Conservation (phyloP, 2,797 vertebrate genomes). For the Myoxocephalus aenaeus region DNA sequence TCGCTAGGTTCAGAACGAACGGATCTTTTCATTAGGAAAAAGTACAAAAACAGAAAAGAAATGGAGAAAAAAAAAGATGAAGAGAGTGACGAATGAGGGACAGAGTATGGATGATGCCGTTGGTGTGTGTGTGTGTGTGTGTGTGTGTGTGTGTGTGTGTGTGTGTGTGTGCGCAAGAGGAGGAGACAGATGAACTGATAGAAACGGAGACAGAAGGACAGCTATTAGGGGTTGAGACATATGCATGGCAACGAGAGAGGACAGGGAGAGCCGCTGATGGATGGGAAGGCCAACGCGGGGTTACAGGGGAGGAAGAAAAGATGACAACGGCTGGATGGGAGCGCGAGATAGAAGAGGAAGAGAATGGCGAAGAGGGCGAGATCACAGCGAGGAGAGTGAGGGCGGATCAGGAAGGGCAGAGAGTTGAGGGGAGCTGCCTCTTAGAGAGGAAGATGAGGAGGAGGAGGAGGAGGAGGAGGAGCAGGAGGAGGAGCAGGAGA, state of each 20-base stretch:
- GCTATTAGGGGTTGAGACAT: conserved; percentile 78
- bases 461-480: conserved; percentile 45
- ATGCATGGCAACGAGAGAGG: conserved; percentile 69
- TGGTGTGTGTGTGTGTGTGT: conserved; percentile 23
- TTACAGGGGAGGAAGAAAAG: conserved; percentile 59
- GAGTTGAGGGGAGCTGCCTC: conserved; percentile 41
- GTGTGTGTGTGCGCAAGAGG: conserved; percentile 23
- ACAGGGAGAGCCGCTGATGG: conserved; percentile 76
- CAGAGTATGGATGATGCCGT: conserved; percentile 28
- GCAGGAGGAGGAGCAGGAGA: conserved; percentile 38
- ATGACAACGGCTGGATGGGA: conserved; percentile 58
- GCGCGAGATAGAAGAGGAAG: conserved; percentile 43
- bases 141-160: conserved; percentile 19
- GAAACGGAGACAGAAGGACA: conserved; percentile 66
- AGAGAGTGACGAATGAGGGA: conserved; percentile 52
- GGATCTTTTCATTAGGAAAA: conserved; percentile 72
- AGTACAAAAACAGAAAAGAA: conserved; percentile 59
- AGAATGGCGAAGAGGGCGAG: conserved; percentile 43
- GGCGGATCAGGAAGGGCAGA: conserved; percentile 18
- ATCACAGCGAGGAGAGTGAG: conserved; percentile 29
- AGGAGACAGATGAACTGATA: conserved; percentile 63
- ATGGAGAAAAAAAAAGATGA: conserved; percentile 25
- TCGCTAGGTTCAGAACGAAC: conserved; percentile 49
- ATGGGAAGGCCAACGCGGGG: conserved; percentile 67
- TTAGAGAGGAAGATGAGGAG: conserved; percentile 29